phyloP scores from a whole-genome alignment of 2,797 vertebrate species.

The Phrynocephalus forsythii region DNA sequence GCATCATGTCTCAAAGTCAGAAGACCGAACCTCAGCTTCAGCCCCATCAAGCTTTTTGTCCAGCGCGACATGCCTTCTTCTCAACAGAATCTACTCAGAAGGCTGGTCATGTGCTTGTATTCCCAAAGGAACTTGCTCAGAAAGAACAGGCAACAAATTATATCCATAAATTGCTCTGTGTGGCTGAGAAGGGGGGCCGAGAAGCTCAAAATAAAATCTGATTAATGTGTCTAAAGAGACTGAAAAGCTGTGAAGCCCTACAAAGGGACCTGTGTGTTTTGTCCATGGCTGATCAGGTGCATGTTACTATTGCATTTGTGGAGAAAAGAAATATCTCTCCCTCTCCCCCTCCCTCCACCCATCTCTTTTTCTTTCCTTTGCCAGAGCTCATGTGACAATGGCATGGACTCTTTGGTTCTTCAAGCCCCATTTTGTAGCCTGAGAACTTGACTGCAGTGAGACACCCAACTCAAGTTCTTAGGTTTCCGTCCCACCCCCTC shows the following conservation, averaged over 20 bases:
- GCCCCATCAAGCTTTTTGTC: neutral
- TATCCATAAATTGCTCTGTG: neutral
- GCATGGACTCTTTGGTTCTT: too few species aligned
- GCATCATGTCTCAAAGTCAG: neutral
- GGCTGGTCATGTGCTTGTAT: neutral
- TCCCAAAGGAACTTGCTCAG: neutral
- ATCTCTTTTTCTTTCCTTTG: too few species aligned
- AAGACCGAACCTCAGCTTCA: neutral
- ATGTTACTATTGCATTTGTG: too few species aligned
- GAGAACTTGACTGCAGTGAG: too few species aligned
- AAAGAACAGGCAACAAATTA: neutral
- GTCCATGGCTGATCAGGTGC: too few species aligned
- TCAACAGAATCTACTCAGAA: neutral
- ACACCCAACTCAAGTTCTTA: too few species aligned
- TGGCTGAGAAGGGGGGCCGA: neutral
- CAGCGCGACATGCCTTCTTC: neutral
- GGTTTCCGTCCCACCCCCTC: too few species aligned
- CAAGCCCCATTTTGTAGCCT: too few species aligned
- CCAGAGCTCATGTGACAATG: too few species aligned
- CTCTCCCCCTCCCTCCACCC: too few species aligned
- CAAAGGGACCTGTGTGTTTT: too few species aligned
- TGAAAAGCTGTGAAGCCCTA: neutral
- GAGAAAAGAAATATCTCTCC: too few species aligned
- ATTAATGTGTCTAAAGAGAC: neutral
- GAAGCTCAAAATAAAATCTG: neutral